Conservation (phyloP, 2,797 vertebrate species). For the Setipinna tenuifilis region DNA sequence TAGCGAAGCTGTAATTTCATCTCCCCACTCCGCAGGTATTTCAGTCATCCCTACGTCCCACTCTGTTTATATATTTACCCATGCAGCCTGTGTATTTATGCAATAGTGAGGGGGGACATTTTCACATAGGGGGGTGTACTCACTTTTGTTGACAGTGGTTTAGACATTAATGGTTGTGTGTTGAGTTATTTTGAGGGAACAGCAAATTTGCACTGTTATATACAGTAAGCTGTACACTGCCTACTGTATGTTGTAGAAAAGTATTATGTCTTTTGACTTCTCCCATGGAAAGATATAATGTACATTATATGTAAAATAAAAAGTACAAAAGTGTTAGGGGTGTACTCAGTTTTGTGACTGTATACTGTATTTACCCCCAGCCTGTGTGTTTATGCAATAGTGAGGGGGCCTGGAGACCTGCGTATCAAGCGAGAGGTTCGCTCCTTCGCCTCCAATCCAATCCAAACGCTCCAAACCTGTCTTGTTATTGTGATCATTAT, state of each 20-base stretch:
- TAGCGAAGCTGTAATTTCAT: slow-evolving; percentile 49
- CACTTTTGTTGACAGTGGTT: too few species aligned
- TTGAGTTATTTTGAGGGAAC: too few species aligned
- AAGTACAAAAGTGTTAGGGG: too few species aligned
- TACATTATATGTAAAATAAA: too few species aligned
- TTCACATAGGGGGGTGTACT: too few species aligned
- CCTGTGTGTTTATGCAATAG: slow-evolving; percentile 36
- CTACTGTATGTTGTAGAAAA: too few species aligned
- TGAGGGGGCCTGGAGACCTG: background rate
- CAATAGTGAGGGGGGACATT: background rate
- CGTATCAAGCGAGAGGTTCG: background rate
- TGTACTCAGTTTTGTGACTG: too few species aligned
- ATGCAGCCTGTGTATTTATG: slow-evolving; percentile 39
- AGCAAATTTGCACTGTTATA: too few species aligned
- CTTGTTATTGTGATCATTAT: background rate
- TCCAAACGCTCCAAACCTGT: background rate
- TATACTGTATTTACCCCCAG: slow-evolving; percentile 34
- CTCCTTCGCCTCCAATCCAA: background rate
- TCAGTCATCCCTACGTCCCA: slow-evolving; percentile 40
- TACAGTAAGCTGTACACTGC: too few species aligned
- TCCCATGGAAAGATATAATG: too few species aligned
- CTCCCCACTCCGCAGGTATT: slow-evolving; percentile 34
- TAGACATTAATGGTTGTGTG: too few species aligned
- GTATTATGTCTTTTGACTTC: too few species aligned
- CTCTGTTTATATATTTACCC: slow-evolving; percentile 39